Conservation (phyloP, 1,140 invertebrate species). For the Hylaeus volcanicus region DNA sequence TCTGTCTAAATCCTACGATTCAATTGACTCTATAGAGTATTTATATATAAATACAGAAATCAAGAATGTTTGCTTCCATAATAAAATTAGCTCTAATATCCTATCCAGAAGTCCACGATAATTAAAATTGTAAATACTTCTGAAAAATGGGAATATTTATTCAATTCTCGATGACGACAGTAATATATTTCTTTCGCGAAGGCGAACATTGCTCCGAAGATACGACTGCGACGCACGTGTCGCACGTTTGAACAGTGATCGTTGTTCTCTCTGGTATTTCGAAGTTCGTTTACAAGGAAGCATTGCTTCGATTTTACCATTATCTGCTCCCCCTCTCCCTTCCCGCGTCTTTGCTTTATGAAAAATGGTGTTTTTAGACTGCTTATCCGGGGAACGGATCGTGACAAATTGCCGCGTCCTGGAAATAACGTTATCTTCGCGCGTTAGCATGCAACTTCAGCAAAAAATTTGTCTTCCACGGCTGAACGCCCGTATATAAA, state of each 20-base stretch:
- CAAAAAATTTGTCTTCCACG: slow-evolving; percentile 8
- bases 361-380: slow-evolving; percentile 59
- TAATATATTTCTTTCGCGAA: neutral
- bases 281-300: neutral
- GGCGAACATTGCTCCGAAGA: neutral
- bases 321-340: slow-evolving; percentile 13
- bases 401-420: slow-evolving; percentile 57
- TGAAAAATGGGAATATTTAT: neutral
- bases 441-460: slow-evolving; percentile 32
- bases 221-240: neutral
- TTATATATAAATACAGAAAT: too few species aligned
- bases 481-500: too few species aligned
- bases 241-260: neutral
- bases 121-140: too few species aligned
- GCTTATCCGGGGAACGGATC: slow-evolving; percentile 36
- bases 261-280: neutral
- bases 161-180: neutral
- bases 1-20: too few species aligned
- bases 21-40: too few species aligned
- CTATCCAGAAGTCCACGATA: too few species aligned
- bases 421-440: slow-evolving; percentile 45
- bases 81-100: too few species aligned
- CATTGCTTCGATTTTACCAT: slow-evolving; percentile 57
- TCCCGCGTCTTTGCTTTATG: slow-evolving; percentile 24
- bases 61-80: too few species aligned